phyloP scores from a whole-genome alignment of 2,113 vertebrate genomes.

The Zosterops japonicus region DNA sequence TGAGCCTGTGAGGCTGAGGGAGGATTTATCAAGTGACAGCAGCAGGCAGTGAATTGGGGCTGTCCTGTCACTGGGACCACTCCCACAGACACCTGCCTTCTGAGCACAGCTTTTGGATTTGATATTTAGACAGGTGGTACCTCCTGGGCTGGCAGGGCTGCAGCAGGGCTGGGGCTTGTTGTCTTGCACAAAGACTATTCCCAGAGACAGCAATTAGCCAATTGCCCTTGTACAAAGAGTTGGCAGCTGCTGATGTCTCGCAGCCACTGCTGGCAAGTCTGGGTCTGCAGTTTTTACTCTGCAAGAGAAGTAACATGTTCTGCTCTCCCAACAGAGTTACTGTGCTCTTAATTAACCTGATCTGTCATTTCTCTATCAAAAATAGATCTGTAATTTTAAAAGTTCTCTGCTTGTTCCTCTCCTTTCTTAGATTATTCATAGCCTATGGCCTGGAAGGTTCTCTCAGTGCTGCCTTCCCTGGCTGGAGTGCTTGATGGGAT shows the following conservation, averaged over 20 bases:
- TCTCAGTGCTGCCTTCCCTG: neutral
- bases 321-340: neutral
- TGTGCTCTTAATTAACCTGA: neutral
- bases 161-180: neutral
- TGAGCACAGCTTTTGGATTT: neutral
- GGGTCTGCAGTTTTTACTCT: neutral
- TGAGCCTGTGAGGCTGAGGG: neutral
- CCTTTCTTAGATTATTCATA: neutral
- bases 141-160: neutral
- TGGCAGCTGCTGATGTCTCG: neutral
- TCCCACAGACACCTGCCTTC: neutral
- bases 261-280: neutral
- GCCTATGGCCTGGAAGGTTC: neutral
- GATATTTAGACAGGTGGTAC: neutral
- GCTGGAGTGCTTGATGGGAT: neutral
- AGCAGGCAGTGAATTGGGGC: neutral
- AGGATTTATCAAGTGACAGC: neutral
- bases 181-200: neutral
- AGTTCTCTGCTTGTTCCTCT: neutral
- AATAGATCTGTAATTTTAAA: neutral
- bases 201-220: neutral
- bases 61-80: rapidly evolving
- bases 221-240: neutral
- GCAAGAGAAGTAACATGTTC: neutral
- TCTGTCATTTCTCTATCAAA: neutral